Conservation (phyloP, 2,888 invertebrate species). For the Cantharis flavilabris region DNA sequence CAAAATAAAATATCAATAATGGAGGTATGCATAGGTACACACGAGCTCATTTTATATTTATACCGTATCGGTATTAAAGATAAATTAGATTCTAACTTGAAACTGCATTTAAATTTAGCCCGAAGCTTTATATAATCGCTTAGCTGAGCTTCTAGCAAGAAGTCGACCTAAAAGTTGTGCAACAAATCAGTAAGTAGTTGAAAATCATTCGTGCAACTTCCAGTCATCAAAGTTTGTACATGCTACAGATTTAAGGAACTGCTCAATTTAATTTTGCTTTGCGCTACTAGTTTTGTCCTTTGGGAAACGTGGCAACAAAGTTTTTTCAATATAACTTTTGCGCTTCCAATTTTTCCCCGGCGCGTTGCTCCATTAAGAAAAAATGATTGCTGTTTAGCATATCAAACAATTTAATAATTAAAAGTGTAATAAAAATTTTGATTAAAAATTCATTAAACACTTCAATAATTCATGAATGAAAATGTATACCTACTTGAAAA, state of each 20-base stretch:
- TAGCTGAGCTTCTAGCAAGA: constrained; percentile 10
- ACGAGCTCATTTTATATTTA: background rate
- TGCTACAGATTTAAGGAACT: constrained; percentile 22
- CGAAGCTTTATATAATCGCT: background rate
- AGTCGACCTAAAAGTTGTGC: constrained; percentile 26
- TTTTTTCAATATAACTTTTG: constrained; percentile 29
- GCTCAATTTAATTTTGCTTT: constrained; percentile 26
- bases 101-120: background rate
- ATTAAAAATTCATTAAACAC: background rate
- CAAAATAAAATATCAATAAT: background rate
- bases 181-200: constrained; percentile 31
- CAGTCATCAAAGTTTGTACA: constrained; percentile 30
- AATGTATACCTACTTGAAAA: background rate
- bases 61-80: background rate
- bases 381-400: constrained; percentile 8
- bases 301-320: constrained; percentile 22
- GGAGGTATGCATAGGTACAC: background rate
- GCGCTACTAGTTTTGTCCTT: constrained; percentile 18
- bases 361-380: background rate
- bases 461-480: background rate
- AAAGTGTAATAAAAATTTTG: background rate
- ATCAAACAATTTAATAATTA: background rate
- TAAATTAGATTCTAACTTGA: background rate
- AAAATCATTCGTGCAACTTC: constrained; percentile 30
- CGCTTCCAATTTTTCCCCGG: background rate